These are phyloP conservation scores for Aplysina aerophoba DNA, from an alignment of 37 sponge, comb jelly and placozoan species.

Conservation along the genomic window DNA sequence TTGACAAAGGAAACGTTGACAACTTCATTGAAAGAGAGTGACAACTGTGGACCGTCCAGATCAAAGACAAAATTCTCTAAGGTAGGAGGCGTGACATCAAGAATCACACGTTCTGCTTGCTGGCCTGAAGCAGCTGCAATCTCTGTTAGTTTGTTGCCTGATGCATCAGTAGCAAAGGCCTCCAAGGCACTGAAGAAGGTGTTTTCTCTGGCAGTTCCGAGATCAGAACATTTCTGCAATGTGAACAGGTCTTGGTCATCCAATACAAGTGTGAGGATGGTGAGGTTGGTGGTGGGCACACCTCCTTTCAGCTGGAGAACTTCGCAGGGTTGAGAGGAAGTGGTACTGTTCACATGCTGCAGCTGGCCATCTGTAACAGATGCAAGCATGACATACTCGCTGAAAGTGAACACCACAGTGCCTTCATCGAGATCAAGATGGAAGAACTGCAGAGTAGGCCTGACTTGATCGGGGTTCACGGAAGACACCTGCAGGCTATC, in stretches of 20 bases:
- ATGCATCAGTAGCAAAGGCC: conserved; percentile 62
- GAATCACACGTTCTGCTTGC: conserved; percentile 29
- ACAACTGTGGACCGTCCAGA: conserved; percentile 50
- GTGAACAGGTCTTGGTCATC: conserved; percentile 44
- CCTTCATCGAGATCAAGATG: conserved; percentile 75
- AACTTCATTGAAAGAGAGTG: conserved; percentile 86
- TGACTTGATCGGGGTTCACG: conserved; percentile 43
- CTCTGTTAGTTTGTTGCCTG: conserved; percentile 38
- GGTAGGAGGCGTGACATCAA: conserved; percentile 62
- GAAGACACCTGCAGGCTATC: conserved; percentile 40
- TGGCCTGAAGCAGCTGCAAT: conserved; percentile 24
- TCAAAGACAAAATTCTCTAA: conserved; percentile 65
- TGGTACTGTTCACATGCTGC: conserved; percentile 28
- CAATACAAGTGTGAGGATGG: conserved; percentile 51
- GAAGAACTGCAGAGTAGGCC: conserved; percentile 60
- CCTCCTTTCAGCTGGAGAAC: conserved; percentile 59
- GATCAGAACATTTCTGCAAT: conserved; percentile 50
- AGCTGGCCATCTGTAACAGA: conserved; percentile 45
- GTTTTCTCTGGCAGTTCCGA: conserved; percentile 33
- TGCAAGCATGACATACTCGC: conserved; percentile 68
- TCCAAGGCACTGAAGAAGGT: conserved; percentile 61
- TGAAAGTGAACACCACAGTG: conserved; percentile 67
- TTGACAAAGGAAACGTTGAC: conserved; percentile 58
- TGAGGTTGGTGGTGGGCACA: conserved; percentile 47
- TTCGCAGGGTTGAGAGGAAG: not conserved